Base-by-base conservation (phyloP, 1,140 invertebrate species). In the Caenorhabditis inopinata region DNA sequence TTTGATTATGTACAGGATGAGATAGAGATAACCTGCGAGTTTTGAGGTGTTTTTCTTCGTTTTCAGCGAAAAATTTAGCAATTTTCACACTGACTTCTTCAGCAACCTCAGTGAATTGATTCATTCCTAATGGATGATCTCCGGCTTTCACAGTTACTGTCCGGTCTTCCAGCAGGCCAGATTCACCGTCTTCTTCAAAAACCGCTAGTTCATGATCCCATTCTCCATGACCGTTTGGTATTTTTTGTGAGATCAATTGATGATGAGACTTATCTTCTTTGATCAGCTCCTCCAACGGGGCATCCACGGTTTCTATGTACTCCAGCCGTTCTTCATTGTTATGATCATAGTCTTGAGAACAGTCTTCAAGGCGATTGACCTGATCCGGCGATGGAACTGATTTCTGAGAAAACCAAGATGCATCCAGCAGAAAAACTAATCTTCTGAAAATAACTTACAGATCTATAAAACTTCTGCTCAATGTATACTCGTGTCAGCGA, bases 201-300 rank as follows among this genome's bases (percentile, higher is more conserved):
- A 68, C 58, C n/a, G 58, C 58, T 6, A 68, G n/a, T 21, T 68
- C 58, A 38, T 68, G 58, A 68, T 68, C 58, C 58, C 58, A 68
- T 68, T 68, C 58, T 21, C 25, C 32, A 21, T 68, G 32, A 21
- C 58, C 58, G 18, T 68, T 35, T 68, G 58, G 58, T 38, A 49
- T 38, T 62, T 53, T 62, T 42, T 42, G 53, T 62, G 21, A 45
- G 9, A 58, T 53, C 51, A 78, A 46, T 0, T 47, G 16, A 27
- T n/a, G 73, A 47, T 75, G 73, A n/a, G 73, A 47, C n/a, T 75
- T 42, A 32, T 75, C 47, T 75, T 75, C 73, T 47, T 49, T 76
- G 46, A 68, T 47, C 1, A 45, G 25, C 25, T 62, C 38, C 45
- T 68, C 32, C 32, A 68, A n/a, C 12, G 58, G 58, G 23, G 58